Evolutionary conservation across 1,140 invertebrate genomes (phyloP).

Genomic region (Tachypleus tridentatus): DNA sequence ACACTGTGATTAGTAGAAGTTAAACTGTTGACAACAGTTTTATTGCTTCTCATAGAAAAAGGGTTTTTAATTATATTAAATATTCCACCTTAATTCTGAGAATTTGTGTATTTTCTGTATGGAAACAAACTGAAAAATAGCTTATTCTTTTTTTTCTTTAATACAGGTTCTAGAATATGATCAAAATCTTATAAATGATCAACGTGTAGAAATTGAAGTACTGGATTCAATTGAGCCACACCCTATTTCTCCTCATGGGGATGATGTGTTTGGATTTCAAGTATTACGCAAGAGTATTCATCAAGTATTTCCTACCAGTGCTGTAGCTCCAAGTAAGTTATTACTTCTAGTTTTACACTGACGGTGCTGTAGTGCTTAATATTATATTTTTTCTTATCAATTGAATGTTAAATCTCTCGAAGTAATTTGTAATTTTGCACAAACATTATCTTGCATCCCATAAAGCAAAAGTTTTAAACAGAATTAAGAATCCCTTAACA

Average conservation of each 20-base stretch:
- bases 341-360: neutral
- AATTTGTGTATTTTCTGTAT: too few species aligned
- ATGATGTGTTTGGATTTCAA: conserved; percentile 37
- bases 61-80: too few species aligned
- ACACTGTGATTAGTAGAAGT: too few species aligned
- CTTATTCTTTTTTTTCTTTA: neutral
- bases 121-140: too few species aligned
- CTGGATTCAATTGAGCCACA: conserved; percentile 31
- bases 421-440: too few species aligned
- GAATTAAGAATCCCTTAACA: too few species aligned
- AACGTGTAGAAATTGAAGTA: conserved; percentile 33
- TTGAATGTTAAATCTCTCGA: too few species aligned
- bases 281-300: conserved; percentile 37
- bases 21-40: too few species aligned
- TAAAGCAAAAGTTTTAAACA: too few species aligned
- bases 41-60: too few species aligned
- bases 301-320: conserved; percentile 37
- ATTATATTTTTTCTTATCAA: neutral
- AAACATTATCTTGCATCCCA: too few species aligned
- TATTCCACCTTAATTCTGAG: too few species aligned
- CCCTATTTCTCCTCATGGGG: conserved; percentile 37
- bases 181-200: conserved; percentile 37
- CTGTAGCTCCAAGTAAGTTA: conserved; percentile 38
- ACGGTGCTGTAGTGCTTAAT: neutral
- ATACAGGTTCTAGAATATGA: conserved; percentile 39